phyloP scores from a whole-genome alignment of 2,797 vertebrate species.

The Scarus forsteni region DNA sequence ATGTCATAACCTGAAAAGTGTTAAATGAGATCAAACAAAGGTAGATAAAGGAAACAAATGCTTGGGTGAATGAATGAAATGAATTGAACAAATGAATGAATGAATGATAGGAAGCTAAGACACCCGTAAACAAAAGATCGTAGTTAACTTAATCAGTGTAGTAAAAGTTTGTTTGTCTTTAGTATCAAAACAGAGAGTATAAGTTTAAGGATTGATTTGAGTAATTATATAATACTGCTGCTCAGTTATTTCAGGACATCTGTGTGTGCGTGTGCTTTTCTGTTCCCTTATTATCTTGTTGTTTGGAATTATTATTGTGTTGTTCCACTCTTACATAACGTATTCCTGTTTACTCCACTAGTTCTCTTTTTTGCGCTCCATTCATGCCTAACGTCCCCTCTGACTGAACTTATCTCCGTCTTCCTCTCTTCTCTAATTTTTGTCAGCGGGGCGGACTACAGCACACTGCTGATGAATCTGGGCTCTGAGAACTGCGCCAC shows the following conservation, averaged over 20 bases:
- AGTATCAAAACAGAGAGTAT: no score
- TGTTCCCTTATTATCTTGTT: neutral
- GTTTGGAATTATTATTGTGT: conserved; percentile 4
- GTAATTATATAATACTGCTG: no score
- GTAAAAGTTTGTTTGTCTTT: neutral
- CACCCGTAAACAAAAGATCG: no score
- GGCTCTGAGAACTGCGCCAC: conserved; percentile 96
- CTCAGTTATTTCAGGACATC: neutral
- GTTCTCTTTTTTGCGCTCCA: neutral
- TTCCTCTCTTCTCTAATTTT: neutral
- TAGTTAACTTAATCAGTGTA: neutral
- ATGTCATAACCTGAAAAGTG: no score
- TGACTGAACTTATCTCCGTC: neutral
- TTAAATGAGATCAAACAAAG: no score
- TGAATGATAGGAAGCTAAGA: no score
- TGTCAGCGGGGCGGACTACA: conserved; percentile 93
- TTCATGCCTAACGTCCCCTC: neutral
- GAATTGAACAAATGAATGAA: no score
- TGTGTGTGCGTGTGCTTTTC: neutral
- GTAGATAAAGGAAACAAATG: no score
- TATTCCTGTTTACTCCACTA: neutral
- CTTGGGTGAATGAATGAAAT: no score
- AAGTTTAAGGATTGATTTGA: no score
- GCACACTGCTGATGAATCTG: conserved; percentile 94
- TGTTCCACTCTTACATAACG: neutral